Evolutionary conservation across 2,888 invertebrate species (phyloP).

Genomic region (Amphipoea lucens): DNA sequence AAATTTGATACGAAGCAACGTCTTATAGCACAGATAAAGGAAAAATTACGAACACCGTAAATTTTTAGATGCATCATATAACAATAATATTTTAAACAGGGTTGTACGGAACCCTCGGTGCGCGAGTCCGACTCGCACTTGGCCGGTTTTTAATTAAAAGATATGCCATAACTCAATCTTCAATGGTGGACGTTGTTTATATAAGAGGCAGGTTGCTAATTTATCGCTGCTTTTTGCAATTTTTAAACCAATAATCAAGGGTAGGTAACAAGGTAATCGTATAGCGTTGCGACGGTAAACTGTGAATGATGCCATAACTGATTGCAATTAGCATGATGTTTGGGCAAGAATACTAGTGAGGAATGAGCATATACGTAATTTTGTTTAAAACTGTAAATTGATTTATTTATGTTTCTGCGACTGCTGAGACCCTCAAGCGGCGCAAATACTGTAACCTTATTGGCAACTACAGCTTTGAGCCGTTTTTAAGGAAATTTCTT

Average conservation of each 20-base stretch:
- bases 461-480: too few species aligned
- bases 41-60: too few species aligned
- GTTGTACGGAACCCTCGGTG: too few species aligned
- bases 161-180: slow-evolving; percentile 9
- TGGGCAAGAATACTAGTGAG: background rate
- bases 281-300: background rate
- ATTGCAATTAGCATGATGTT: background rate
- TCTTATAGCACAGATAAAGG: too few species aligned
- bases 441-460: too few species aligned
- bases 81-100: too few species aligned
- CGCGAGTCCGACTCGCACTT: too few species aligned
- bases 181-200: background rate
- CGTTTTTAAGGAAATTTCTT: too few species aligned
- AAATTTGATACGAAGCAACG: too few species aligned
- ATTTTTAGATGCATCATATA: too few species aligned
- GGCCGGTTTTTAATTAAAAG: background rate
- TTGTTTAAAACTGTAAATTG: background rate
- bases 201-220: background rate
- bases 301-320: background rate
- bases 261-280: too few species aligned
- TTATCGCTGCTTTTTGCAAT: background rate
- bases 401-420: background rate
- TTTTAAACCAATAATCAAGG: background rate
- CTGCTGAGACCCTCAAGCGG: too few species aligned
- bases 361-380: background rate